Percentiles rank a stretch among this genome's conserved stretches.
phyloP scores from a whole-genome alignment of 2,797 vertebrate genomes.

The Apogon hyalosoma region DNA sequence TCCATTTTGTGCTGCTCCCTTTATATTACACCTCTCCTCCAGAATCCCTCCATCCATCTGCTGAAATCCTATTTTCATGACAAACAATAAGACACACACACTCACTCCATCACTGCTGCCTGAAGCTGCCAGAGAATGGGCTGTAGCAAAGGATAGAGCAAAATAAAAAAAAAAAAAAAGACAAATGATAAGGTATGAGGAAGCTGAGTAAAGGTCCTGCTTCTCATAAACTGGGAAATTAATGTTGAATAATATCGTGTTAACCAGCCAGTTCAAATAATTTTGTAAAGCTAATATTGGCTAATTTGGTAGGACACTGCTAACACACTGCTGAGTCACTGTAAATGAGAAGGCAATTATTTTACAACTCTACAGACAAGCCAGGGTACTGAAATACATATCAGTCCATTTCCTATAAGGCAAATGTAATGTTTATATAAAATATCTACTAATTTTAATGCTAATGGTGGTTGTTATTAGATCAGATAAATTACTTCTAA shows the following conservation, averaged over 20 bases:
- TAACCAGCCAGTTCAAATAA: neutral
- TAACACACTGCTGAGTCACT: too few species aligned
- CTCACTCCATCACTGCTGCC: constrained; percentile 72
- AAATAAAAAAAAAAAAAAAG: constrained; percentile 12
- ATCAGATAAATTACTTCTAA: constrained; percentile 3
- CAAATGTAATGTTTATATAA: too few species aligned
- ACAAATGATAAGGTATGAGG: constrained; percentile 29
- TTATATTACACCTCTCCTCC: constrained; percentile 75
- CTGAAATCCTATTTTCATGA: constrained; percentile 81
- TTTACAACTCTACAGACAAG: too few species aligned
- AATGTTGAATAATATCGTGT: constrained; percentile 1
- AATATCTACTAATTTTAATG: too few species aligned
- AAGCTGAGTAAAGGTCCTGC: constrained; percentile 15
- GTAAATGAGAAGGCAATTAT: too few species aligned
- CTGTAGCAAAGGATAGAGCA: neutral
- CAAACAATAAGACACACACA: constrained; percentile 79
- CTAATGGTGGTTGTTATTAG: neutral
- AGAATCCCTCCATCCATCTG: constrained; percentile 77
- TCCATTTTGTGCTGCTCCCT: constrained; percentile 65
- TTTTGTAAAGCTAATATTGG: constrained; percentile 1
- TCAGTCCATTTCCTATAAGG: too few species aligned
- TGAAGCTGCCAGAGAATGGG: constrained; percentile 32
- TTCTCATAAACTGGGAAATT: constrained; percentile 16
- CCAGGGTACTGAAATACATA: too few species aligned
- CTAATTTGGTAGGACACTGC: too few species aligned